A percentile compares a stretch with the other conserved stretches of the same genome.
These are phyloP conservation scores for Catalaphyllia jardinei DNA, from an alignment of 64 coral and sea anemone genomes.

Conservation along the genomic window DNA sequence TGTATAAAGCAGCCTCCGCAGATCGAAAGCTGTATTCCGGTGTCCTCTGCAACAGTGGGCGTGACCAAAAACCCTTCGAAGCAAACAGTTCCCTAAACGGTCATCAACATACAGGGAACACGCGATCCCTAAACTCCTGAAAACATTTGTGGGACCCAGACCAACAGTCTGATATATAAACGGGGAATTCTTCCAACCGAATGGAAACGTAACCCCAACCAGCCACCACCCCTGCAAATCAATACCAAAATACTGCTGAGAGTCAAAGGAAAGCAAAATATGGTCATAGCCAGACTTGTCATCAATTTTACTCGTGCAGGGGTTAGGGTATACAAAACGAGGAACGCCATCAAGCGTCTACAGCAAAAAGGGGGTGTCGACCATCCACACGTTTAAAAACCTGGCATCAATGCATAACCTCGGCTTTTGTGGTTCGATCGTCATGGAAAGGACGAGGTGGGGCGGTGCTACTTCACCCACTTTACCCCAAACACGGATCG, in stretches of 20 bases:
- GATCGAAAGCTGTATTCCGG: constrained; percentile 18
- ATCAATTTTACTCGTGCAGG: neutral
- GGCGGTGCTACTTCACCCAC: neutral
- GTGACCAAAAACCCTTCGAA: constrained; percentile 9
- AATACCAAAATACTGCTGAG: neutral
- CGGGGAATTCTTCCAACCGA: neutral
- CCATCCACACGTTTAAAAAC: constrained; percentile 4
- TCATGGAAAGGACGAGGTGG: neutral
- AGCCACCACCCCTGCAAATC: too few species aligned
- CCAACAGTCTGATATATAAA: constrained; percentile 32
- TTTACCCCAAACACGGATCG: constrained; percentile 1
- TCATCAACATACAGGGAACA: constrained; percentile 32
- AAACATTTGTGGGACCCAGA: constrained; percentile 8
- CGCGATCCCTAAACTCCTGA: constrained; percentile 14
- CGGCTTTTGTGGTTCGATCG: neutral
- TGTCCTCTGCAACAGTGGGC: neutral
- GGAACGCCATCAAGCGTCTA: neutral
- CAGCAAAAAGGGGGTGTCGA: neutral
- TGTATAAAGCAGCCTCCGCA: constrained; percentile 30
- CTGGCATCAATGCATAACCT: constrained; percentile 18
- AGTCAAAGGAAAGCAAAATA: too few species aligned
- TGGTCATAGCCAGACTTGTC: too few species aligned
- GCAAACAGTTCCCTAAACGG: constrained; percentile 24
- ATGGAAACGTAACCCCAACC: too few species aligned
- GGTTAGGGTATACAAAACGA: neutral